These are phyloP conservation scores for Osmerus eperlanus DNA, from an alignment of 2,113 vertebrate genomes.

Conservation along the genomic window DNA sequence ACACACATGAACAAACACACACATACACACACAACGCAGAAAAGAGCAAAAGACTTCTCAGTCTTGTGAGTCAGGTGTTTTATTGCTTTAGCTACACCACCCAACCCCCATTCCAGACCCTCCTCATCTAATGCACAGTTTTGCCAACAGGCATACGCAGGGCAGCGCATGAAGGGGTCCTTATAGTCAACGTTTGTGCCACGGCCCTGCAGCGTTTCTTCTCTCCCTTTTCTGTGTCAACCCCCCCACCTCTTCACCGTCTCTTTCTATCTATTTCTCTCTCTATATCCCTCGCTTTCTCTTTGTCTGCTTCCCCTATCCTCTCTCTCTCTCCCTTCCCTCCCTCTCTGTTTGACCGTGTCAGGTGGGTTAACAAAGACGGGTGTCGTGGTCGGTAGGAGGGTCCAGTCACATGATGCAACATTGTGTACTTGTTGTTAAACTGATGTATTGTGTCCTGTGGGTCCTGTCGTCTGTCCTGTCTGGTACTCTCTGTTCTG, in stretches of 20 bases:
- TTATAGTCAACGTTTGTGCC: slow-evolving; percentile 27
- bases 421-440: background rate
- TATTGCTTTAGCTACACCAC: slow-evolving; percentile 36
- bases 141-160: slow-evolving; percentile 54
- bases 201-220: background rate
- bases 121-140: slow-evolving; percentile 62
- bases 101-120: background rate
- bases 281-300: background rate
- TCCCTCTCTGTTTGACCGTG: background rate
- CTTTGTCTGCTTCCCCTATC: background rate
- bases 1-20: slow-evolving; percentile 16
- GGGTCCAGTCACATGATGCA: too few species aligned
- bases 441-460: background rate
- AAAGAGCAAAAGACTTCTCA: background rate
- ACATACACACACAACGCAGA: background rate
- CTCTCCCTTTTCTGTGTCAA: background rate
- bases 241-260: slow-evolving; percentile 25
- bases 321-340: background rate
- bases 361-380: too few species aligned
- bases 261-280: background rate
- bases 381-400: too few species aligned
- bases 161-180: slow-evolving; percentile 37
- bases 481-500: slow-evolving; percentile 33
- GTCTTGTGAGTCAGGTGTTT: slow-evolving; percentile 31
- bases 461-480: background rate